Evolutionary conservation across 2,797 vertebrate species (phyloP).

Genomic region (Xiphorhynchus erythropygius): DNA sequence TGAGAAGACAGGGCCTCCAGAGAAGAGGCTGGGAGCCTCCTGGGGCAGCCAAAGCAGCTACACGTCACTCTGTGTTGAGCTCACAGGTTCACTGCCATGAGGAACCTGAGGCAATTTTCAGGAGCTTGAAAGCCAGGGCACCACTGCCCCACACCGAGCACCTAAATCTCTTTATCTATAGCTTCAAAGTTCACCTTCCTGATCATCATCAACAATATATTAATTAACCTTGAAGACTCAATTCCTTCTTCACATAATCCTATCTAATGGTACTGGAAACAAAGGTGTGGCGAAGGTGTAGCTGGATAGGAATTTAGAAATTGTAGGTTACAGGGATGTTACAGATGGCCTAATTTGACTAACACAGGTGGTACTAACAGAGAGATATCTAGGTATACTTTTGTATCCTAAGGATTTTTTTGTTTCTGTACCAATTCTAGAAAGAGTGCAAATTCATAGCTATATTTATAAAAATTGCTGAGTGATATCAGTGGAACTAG

Average conservation of each 20-base stretch:
- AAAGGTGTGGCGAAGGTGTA: constrained; percentile 33
- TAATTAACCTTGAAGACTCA: constrained; percentile 5
- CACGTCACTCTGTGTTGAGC: not conserved
- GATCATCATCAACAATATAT: not conserved
- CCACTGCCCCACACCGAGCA: not conserved
- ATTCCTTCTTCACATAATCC: constrained; percentile 12
- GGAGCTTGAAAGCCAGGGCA: not conserved
- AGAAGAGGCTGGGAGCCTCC: not conserved
- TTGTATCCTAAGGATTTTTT: not conserved
- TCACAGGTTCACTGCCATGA: accelerated
- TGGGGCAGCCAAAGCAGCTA: not conserved
- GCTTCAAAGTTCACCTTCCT: not conserved
- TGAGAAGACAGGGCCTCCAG: not conserved
- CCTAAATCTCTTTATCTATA: not conserved
- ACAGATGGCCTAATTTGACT: not conserved
- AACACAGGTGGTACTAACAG: not conserved
- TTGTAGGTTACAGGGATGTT: not conserved
- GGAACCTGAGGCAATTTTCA: not conserved
- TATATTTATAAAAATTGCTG: not conserved
- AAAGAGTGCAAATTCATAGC: not conserved
- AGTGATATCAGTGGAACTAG: not conserved
- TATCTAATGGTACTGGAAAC: not conserved
- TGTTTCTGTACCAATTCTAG: not conserved
- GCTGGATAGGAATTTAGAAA: constrained; percentile 15
- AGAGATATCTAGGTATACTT: not conserved